A percentile compares a stretch with the other conserved stretches of the same genome.
Evolutionary conservation across 2,888 invertebrate genomes (phyloP).

Genomic region (Drosophila suboccidentalis): DNA sequence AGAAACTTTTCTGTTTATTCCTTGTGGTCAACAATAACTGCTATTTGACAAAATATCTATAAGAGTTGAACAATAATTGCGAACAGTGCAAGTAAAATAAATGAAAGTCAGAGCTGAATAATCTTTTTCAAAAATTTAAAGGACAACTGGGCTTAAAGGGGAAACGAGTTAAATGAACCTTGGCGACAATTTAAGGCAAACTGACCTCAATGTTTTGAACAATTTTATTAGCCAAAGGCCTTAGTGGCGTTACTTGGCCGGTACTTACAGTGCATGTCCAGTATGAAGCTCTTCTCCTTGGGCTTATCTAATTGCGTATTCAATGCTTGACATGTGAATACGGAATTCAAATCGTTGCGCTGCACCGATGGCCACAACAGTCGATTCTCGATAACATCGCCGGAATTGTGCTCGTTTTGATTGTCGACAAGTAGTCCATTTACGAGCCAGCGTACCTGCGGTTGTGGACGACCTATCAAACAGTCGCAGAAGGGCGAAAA

Average conservation of each 20-base stretch:
- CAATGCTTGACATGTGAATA: slow-evolving; percentile 94
- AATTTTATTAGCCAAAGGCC: slow-evolving; percentile 14
- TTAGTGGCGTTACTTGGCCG: background rate
- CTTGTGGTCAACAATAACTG: too few relatives aligned
- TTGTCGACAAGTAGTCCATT: slow-evolving; percentile 93
- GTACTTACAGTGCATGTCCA: slow-evolving; percentile 93
- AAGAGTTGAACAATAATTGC: too few relatives aligned
- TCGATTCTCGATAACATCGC: slow-evolving; percentile 94
- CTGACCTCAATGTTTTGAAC: background rate
- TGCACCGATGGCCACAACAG: slow-evolving; percentile 91
- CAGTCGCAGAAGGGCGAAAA: slow-evolving; percentile 38
- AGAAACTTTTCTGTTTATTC: background rate
- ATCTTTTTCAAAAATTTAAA: background rate
- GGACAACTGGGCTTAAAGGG: background rate
- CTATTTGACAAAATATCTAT: too few relatives aligned
- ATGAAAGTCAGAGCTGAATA: background rate
- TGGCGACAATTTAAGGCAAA: background rate
- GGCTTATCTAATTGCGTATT: slow-evolving; percentile 94
- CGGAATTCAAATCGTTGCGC: slow-evolving; percentile 92
- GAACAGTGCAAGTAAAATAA: background rate
- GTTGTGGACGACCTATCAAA: slow-evolving; percentile 90
- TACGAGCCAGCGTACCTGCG: slow-evolving; percentile 93
- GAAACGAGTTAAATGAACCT: background rate
- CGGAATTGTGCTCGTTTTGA: slow-evolving; percentile 93
- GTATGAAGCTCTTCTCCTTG: slow-evolving; percentile 90